phyloP scores from a whole-genome alignment of 2,888 invertebrate species.

The Tupiocoris notatus region DNA sequence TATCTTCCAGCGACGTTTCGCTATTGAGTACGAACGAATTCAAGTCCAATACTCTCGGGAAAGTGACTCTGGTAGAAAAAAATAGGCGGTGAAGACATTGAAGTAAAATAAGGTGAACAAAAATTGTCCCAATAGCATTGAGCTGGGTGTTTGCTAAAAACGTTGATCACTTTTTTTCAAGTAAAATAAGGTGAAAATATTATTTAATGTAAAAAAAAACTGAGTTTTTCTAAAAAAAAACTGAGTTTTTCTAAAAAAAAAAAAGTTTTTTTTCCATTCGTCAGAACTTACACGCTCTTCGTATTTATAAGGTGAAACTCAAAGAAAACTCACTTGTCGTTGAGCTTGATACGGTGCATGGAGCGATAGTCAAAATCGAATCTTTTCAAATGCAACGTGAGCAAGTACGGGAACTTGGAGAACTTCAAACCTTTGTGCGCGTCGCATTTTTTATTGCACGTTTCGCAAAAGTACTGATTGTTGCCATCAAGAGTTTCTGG shows the following conservation, averaged over 20 bases:
- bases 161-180: not conserved
- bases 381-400: slow-evolving; percentile 82
- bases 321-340: slow-evolving; percentile 66
- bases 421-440: slow-evolving; percentile 89
- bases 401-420: slow-evolving; percentile 78
- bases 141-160: no score
- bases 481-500: slow-evolving; percentile 79
- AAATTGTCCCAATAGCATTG: no score
- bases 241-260: not conserved
- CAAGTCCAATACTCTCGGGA: slow-evolving; percentile 75
- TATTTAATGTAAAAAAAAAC: not conserved
- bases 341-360: slow-evolving; percentile 80
- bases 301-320: not conserved
- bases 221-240: not conserved
- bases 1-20: slow-evolving; percentile 53
- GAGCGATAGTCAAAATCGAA: slow-evolving; percentile 87
- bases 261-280: no score
- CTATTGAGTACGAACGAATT: slow-evolving; percentile 64
- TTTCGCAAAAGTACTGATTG: slow-evolving; percentile 85
- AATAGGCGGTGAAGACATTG: no score
- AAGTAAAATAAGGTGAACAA: no score
- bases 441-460: slow-evolving; percentile 80
- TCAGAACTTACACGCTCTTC: no score
- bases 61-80: slow-evolving; percentile 66
- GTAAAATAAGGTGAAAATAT: not conserved